Base-by-base conservation (phyloP, 2,113 vertebrate genomes). In the Ahaetulla prasina region DNA sequence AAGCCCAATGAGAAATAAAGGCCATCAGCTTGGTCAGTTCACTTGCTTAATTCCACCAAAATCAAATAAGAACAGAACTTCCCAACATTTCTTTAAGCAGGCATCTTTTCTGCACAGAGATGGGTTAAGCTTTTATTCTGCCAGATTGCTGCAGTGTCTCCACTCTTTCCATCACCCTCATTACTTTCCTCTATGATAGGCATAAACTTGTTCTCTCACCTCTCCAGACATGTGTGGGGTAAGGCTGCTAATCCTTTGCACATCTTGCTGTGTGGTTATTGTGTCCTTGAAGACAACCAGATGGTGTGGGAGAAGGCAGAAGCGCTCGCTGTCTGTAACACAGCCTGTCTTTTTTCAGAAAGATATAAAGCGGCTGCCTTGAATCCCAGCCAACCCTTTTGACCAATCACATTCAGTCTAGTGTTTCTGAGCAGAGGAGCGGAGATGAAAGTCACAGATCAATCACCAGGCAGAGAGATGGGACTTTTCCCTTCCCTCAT, bases 181-280 rank as follows among this genome's bases (percentile, higher is more conserved):
- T 8, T 9, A 20, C n/a, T 60, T 52, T 22, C 55, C 87, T 85
- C 85, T 39, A 74, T 87, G 89, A 14, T 30, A 60, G n/a, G 89
- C 89, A 85, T 50, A 92, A 50, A 47, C 74, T 2, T 0, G 20
- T 23, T 25, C 52, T 90, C 96, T 97, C 93, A 97, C 96, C 96
- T 97, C 90, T 97, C 96, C 96, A 97, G 96, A 74, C 96, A 97
- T 4, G 96, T 96, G 54, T 97, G 96, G 43, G 96, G 96, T 93
- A 97, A 85, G 16, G 96, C 96, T 63, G 96, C 96, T 12, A 97
- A 93, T 92, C 96, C 96, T 93, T 97, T 97, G 90, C 96, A 97
- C 96, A 97, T 97, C 87, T 94, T 96, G 94, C 92, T 88, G 57
- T 57, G 50, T 45, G 68, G 18, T 93, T 60, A 39, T 93, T 18